A percentile compares a stretch with the other conserved stretches of the same genome.
These are phyloP conservation scores for Chelonia mydas DNA, from an alignment of 2,797 vertebrate species.

Conservation along the genomic window DNA sequence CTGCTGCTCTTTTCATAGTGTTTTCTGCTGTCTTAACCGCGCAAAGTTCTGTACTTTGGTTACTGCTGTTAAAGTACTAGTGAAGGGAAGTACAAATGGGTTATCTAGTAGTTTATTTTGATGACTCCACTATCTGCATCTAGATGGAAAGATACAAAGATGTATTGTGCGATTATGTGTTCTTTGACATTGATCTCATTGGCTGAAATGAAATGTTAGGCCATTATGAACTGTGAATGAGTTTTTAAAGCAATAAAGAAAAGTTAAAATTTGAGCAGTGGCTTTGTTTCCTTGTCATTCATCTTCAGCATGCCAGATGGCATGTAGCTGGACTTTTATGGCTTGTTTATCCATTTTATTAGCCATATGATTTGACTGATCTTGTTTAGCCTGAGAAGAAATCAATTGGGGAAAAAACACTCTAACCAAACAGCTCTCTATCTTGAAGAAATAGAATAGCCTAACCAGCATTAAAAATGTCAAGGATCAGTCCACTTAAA, in stretches of 20 bases:
- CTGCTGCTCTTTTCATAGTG: background rate
- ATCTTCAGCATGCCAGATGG: slow-evolving; percentile 58
- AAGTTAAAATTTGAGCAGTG: slow-evolving; percentile 38
- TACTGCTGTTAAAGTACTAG: background rate
- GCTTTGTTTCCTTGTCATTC: slow-evolving; percentile 57
- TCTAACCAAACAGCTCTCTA: slow-evolving; percentile 49
- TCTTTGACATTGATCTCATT: slow-evolving; percentile 49
- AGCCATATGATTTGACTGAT: slow-evolving; percentile 80
- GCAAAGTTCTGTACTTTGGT: background rate
- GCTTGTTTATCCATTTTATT: slow-evolving; percentile 82
- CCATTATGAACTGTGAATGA: slow-evolving; percentile 35
- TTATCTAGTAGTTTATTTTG: background rate
- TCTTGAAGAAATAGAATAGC: slow-evolving; percentile 54
- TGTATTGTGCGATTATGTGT: slow-evolving; percentile 36
- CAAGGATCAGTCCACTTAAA: background rate
- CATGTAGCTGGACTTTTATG: slow-evolving; percentile 66
- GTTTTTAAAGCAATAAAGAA: slow-evolving; percentile 50
- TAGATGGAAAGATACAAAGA: slow-evolving; percentile 48
- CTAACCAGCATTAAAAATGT: background rate
- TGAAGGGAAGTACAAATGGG: slow-evolving; percentile 29
- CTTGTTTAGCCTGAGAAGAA: slow-evolving; percentile 78
- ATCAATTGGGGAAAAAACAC: slow-evolving; percentile 74
- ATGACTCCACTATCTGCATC: background rate
- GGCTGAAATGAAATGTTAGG: slow-evolving; percentile 46
- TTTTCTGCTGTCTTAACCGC: slow-evolving; percentile 17